Evolutionary conservation across 2,797 vertebrate genomes (phyloP).

Genomic region (Poliocrania exsul): DNA sequence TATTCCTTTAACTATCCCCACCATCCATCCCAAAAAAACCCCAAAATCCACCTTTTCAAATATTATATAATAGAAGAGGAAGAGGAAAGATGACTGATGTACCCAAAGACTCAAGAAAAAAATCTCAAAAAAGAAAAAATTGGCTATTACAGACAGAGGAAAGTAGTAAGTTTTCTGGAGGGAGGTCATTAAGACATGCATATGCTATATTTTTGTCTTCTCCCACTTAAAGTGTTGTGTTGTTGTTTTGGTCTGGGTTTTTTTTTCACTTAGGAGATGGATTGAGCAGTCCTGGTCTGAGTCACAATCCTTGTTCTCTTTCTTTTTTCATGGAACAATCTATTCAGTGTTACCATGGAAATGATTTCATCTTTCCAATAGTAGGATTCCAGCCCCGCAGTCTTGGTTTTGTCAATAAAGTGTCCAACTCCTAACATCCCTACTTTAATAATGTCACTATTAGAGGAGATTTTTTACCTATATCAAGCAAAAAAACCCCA

Average conservation of each 20-base stretch:
- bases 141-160: not conserved
- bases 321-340: slow-evolving; percentile 16
- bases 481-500: not conserved
- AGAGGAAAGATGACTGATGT: not conserved
- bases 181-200: not conserved
- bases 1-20: not conserved
- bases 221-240: not conserved
- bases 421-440: not conserved
- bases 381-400: not conserved
- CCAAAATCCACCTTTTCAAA: not conserved
- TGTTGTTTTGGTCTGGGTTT: not conserved
- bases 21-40: not conserved
- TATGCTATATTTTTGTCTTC: not conserved
- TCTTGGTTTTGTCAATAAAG: slow-evolving; percentile 15
- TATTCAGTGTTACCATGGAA: slow-evolving; percentile 67
- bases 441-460: not conserved
- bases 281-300: slow-evolving; percentile 17
- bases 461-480: not conserved
- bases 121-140: not conserved
- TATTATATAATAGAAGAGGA: not conserved
- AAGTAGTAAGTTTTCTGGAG: not conserved
- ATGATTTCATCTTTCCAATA: slow-evolving; percentile 38
- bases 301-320: not conserved
- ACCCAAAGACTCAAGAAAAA: not conserved
- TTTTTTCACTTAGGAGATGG: not conserved